Evolutionary conservation across 1,140 invertebrate species (phyloP).

Genomic region (Atta cephalotes): DNA sequence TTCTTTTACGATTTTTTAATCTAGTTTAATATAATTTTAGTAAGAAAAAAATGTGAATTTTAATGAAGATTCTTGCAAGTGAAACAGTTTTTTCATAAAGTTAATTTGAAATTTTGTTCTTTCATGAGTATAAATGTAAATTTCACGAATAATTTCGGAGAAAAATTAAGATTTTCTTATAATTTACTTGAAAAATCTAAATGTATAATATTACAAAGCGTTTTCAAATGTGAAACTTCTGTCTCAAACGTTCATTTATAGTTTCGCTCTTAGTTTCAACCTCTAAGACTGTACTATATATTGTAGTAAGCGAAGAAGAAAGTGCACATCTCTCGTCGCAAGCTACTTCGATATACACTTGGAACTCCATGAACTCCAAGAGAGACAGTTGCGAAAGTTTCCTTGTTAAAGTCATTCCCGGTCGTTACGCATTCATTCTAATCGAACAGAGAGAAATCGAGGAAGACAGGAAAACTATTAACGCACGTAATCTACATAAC

Average conservation of each 20-base stretch:
- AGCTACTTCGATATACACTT: neutral
- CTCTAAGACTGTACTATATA: constrained; percentile 13
- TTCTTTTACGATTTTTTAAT: neutral
- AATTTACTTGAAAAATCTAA: neutral
- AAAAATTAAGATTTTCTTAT: neutral
- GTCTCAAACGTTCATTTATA: constrained; percentile 25
- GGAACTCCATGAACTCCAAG: neutral
- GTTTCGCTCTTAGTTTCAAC: constrained; percentile 19
- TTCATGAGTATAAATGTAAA: neutral
- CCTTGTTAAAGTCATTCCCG: constrained; percentile 45
- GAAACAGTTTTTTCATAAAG: neutral
- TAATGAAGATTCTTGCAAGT: neutral
- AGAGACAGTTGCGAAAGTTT: constrained; percentile 32
- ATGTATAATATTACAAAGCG: neutral
- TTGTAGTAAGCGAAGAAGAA: neutral
- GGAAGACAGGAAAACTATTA: constrained; percentile 7
- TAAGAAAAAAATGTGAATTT: neutral
- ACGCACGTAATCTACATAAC: constrained; percentile 26
- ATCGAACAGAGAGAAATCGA: constrained; percentile 38
- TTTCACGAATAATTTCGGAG: neutral
- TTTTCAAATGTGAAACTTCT: neutral
- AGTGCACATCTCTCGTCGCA: constrained; percentile 21
- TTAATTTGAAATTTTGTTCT: neutral
- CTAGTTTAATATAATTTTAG: neutral
- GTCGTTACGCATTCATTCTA: constrained; percentile 30